Percentiles rank a stretch among this genome's conserved stretches.
These are phyloP conservation scores for Eutrigla gurnardus DNA, from an alignment of 2,797 vertebrate genomes.

Conservation along the genomic window DNA sequence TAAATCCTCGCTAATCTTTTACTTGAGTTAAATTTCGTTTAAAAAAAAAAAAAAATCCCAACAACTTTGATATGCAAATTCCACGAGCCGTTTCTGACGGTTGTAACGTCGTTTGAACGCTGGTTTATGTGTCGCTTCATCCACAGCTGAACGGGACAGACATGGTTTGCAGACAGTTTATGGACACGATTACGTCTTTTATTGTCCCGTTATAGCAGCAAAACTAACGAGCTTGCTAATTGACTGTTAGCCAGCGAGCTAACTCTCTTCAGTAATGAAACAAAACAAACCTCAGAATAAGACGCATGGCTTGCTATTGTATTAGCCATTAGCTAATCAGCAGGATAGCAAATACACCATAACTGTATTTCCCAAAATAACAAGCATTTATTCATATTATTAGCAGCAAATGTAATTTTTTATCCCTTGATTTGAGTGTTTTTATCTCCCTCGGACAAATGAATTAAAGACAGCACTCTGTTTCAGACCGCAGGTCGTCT, in stretches of 20 bases:
- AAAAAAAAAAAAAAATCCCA: no score
- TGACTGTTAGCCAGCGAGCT: background rate
- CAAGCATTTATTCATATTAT: background rate
- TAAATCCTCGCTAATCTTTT: background rate
- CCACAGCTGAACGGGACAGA: background rate
- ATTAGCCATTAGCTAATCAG: background rate
- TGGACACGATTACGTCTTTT: background rate
- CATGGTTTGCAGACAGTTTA: background rate
- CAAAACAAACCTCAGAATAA: background rate
- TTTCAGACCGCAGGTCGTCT: background rate
- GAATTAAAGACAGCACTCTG: background rate
- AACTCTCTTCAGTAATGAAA: background rate
- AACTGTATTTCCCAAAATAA: background rate
- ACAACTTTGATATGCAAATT: background rate
- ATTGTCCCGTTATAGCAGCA: background rate
- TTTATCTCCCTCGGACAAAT: background rate
- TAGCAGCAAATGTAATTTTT: background rate
- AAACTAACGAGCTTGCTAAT: background rate
- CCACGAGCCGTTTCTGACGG: background rate
- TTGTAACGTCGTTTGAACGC: background rate
- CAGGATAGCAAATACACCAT: background rate
- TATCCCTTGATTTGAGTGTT: no score
- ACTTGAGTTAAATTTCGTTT: background rate
- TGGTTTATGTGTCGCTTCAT: no score
- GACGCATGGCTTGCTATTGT: background rate